Percentiles rank a stretch among this genome's conserved stretches.
phyloP scores from a whole-genome alignment of 2,797 vertebrate species.

The Notolepis coatsorum region DNA sequence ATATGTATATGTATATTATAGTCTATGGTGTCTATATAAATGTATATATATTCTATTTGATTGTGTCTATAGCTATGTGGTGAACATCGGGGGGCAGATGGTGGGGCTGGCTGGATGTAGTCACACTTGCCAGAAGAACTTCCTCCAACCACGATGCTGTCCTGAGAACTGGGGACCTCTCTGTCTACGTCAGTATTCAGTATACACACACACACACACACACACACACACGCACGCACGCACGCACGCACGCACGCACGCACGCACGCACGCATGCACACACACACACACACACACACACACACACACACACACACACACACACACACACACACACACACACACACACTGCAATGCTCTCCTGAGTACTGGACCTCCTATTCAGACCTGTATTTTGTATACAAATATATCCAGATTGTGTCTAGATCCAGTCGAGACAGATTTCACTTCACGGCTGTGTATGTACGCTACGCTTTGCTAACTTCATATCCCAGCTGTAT shows the following conservation, averaged over 20 bases:
- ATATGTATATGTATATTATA: too few species aligned
- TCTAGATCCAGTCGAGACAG: too few species aligned
- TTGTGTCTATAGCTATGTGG: constrained; percentile 82
- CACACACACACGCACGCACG: constrained; percentile 1
- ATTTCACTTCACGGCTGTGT: too few species aligned
- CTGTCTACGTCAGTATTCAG: constrained; percentile 84
- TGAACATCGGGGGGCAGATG: constrained; percentile 78
- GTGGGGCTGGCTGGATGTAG: constrained; percentile 83
- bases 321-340: neutral
- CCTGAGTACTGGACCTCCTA: too few species aligned
- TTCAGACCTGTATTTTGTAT: too few species aligned
- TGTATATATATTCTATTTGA: too few species aligned
- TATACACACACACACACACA: constrained; percentile 23
- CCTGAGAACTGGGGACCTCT: constrained; percentile 88
- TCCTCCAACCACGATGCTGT: constrained; percentile 84
- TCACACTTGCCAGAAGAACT: constrained; percentile 76
- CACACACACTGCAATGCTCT: too few species aligned
- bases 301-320: neutral
- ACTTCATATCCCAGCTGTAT: too few species aligned
- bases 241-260: neutral
- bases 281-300: neutral
- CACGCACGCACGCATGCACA: neutral
- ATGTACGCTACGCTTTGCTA: too few species aligned
- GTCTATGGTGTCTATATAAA: too few species aligned
- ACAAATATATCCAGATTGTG: too few species aligned